These are phyloP conservation scores for Haplochromis burtoni DNA, from an alignment of 2,113 vertebrate species.

Conservation along the genomic window DNA sequence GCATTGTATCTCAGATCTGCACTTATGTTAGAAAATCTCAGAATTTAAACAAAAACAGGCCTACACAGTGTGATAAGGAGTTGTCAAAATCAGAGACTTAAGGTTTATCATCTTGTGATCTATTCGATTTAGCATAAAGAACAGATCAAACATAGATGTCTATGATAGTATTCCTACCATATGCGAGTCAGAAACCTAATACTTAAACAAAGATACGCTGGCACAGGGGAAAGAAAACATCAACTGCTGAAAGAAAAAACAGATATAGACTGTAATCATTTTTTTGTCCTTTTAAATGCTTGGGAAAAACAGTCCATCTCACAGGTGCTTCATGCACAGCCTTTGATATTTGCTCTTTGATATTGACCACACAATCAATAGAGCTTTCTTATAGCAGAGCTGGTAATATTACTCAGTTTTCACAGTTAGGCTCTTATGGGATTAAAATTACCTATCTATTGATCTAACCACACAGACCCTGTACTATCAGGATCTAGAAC, in stretches of 20 bases:
- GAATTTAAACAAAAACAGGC: not conserved
- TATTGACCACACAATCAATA: slow-evolving; percentile 66
- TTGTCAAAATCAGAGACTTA: not conserved
- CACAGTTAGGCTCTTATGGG: slow-evolving; percentile 31
- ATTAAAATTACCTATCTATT: slow-evolving; percentile 18
- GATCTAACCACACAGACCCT: slow-evolving; percentile 35
- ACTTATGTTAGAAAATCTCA: not conserved
- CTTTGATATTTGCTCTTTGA: slow-evolving; percentile 56
- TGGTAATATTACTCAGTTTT: slow-evolving; percentile 68
- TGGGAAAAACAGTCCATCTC: slow-evolving; percentile 35
- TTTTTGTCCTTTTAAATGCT: slow-evolving; percentile 47
- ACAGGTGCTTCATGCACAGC: slow-evolving; percentile 25
- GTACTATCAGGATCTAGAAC: not conserved
- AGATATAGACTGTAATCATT: slow-evolving; percentile 28
- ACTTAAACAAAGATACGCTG: slow-evolving; percentile 14
- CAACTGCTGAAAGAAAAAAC: slow-evolving; percentile 31
- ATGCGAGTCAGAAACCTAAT: slow-evolving; percentile 5
- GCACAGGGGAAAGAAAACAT: slow-evolving; percentile 9
- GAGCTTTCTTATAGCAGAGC: slow-evolving; percentile 44
- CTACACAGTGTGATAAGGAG: not conserved
- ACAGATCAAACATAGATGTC: not conserved
- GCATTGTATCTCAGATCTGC: not conserved
- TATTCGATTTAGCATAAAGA: not conserved
- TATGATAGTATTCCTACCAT: not conserved
- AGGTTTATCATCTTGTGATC: not conserved